These are phyloP conservation scores for Thymelicus sylvestris DNA, from an alignment of 2,888 invertebrate genomes.

Conservation along the genomic window DNA sequence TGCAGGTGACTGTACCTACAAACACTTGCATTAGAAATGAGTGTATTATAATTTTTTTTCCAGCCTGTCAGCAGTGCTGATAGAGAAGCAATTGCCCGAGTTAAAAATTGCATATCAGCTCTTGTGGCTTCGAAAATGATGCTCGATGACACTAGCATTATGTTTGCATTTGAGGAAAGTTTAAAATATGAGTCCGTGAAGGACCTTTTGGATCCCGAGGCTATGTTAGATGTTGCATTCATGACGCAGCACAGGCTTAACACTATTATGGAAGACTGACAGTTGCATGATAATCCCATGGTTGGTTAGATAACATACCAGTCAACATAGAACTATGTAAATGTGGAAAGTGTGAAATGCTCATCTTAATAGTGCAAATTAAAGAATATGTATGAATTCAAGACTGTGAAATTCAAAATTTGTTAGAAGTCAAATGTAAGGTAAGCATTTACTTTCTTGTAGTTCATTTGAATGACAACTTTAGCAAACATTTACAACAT, in stretches of 20 bases:
- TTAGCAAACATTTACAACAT: not conserved
- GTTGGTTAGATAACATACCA: too few species aligned
- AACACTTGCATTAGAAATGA: too few species aligned
- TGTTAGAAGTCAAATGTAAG: too few species aligned
- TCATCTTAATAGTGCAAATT: too few species aligned
- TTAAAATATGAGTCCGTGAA: constrained; percentile 89
- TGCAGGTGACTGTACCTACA: too few species aligned
- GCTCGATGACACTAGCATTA: constrained; percentile 96
- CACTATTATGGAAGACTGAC: constrained; percentile 65
- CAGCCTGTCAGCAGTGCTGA: constrained; percentile 89
- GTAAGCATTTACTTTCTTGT: too few species aligned
- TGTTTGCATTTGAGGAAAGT: constrained; percentile 96
- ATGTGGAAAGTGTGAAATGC: too few species aligned
- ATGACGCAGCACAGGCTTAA: constrained; percentile 90
- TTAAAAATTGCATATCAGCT: constrained; percentile 95
- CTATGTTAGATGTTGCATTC: constrained; percentile 92
- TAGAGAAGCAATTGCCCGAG: constrained; percentile 93
- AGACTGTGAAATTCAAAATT: too few species aligned
- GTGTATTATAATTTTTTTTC: constrained; percentile 36
- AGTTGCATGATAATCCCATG: not conserved
- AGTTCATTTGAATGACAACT: not conserved
- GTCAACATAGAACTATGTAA: too few species aligned
- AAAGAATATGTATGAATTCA: too few species aligned
- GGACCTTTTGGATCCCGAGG: constrained; percentile 93
- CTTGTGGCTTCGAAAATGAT: constrained; percentile 94